Conservation (phyloP, 1,140 invertebrate genomes). For the Papilio aristodemus region DNA sequence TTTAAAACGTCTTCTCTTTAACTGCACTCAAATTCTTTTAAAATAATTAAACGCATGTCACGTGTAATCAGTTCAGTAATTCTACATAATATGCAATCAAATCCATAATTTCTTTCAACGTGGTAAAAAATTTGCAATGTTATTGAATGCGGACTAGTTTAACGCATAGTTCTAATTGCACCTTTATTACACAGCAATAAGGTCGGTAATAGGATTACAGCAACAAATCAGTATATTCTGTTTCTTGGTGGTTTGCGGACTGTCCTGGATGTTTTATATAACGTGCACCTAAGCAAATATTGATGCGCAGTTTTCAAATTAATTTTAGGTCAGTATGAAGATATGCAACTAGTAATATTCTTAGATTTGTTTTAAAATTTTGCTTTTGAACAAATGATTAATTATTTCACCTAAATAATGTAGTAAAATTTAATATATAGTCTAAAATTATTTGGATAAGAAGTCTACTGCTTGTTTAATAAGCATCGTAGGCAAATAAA, state of each 20-base stretch:
- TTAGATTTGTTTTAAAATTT: not conserved
- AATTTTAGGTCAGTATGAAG: conserved; percentile 43
- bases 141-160: not conserved
- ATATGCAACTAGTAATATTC: conserved; percentile 1
- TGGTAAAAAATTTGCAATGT: conserved; percentile 19
- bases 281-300: conserved; percentile 56
- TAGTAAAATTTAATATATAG: not conserved
- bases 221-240: not conserved
- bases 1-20: too few species aligned
- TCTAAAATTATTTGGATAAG: not conserved
- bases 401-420: not conserved
- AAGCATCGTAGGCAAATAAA: too few species aligned
- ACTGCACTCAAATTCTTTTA: not conserved
- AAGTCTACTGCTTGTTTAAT: too few species aligned
- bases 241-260: not conserved
- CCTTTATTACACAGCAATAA: conserved; percentile 5
- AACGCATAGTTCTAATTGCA: not conserved
- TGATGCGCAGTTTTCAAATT: conserved; percentile 38
- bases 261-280: conserved; percentile 30
- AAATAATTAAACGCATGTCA: not conserved
- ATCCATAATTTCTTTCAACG: conserved; percentile 31
- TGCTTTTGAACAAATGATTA: not conserved
- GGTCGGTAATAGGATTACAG: not conserved
- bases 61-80: conserved; percentile 19
- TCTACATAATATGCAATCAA: conserved; percentile 29